Base-by-base conservation (phyloP, 2,888 invertebrate genomes). In the Rapana venosa region DNA sequence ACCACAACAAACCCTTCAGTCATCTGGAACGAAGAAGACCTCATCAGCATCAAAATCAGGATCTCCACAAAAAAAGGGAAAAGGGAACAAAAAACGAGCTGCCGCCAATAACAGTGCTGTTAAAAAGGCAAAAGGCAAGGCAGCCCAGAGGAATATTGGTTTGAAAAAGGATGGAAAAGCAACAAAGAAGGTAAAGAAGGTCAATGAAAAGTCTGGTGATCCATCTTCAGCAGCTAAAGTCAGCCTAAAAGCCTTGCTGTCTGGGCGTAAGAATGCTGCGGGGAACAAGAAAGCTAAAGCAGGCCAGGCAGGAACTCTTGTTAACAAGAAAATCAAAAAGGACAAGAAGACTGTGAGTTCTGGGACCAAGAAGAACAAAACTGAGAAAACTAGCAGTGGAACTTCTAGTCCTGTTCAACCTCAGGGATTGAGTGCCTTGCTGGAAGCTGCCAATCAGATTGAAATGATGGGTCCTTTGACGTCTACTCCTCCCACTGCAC, bases 371-470 rank as follows among this genome's bases (percentile, higher is more conserved):
- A 83, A 70, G n/a, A 22, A 22, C 15, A 36, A n/a, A 22, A 61
- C 84, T 5, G 88, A 66, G 0, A 66, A n/a, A 32, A 26, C 22
- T 15, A 26, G 20, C 36, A 66, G 36, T 36, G 66, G 83, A 30
- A 58, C 58, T 36, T 56, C 32, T 20, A 70, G 85, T 35, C 85
- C 89, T 26, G 13, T 11, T 8, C 85, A 89, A 58, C 26, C 22
- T 77, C 89, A 85, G 17, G 85, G 89, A 15, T n/a, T 89, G 58
- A n/a, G 85, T 35, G 89, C 91, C 13, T 74, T 91, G n/a, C 61
- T 91, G 30, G 91, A 91, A 47, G 91, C 91, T 79, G 91, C 90
- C 74, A 91, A 83, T 30, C 81, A 91, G 56, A 81, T 91, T 6
- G 91, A 91, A 66, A 83, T 85, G 22, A 91, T 90, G 85, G 85